A percentile compares a stretch with the other conserved stretches of the same genome.
Conservation (phyloP, 2,888 invertebrate species). For the Trilocha varians region DNA sequence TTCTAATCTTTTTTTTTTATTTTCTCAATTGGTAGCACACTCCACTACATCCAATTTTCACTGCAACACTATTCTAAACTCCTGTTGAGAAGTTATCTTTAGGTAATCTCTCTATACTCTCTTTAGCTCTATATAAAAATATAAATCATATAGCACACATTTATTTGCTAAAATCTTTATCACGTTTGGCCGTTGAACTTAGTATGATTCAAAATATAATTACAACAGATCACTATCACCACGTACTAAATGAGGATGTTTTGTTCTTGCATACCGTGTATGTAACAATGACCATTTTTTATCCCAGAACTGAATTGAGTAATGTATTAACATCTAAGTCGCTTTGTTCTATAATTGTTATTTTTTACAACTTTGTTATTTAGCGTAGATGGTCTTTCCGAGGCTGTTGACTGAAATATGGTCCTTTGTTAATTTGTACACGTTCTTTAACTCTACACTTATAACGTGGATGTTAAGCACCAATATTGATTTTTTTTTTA, state of each 20-base stretch:
- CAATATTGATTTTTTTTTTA: too few species aligned
- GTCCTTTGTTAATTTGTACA: background rate
- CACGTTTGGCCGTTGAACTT: conserved; percentile 21
- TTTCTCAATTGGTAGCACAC: too few species aligned
- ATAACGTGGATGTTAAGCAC: too few species aligned
- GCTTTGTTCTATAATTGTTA: conserved; percentile 26
- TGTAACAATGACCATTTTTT: conserved; percentile 30
- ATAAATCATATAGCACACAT: background rate
- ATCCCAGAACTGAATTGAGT: conserved; percentile 33
- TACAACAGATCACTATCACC: conserved; percentile 48
- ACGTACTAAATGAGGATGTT: conserved; percentile 49
- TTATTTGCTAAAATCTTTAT: conserved; percentile 7
- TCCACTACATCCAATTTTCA: too few species aligned
- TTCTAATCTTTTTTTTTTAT: too few species aligned
- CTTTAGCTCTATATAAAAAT: background rate
- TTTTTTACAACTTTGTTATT: conserved; percentile 2
- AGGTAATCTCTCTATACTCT: too few species aligned
- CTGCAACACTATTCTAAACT: too few species aligned
- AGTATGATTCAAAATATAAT: conserved; percentile 47
- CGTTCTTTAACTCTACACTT: too few species aligned
- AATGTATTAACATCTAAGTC: conserved; percentile 26
- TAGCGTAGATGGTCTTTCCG: background rate
- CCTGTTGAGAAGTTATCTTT: too few species aligned
- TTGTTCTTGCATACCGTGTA: conserved; percentile 31
- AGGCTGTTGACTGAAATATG: background rate